Base-by-base conservation (phyloP, 2,888 invertebrate genomes). In the Apodemia mormo region DNA sequence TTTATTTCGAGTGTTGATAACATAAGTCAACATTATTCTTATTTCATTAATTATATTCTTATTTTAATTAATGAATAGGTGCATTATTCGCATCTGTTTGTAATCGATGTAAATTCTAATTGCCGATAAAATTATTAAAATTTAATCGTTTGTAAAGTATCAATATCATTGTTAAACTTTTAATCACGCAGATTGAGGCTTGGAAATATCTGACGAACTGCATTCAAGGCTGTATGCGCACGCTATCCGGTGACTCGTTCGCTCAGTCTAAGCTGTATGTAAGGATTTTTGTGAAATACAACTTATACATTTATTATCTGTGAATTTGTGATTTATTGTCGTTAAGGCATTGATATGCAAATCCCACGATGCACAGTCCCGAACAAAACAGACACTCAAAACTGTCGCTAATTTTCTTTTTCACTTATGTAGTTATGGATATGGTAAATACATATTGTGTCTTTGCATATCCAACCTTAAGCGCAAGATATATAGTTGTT, bases 141-240 rank as follows among this genome's bases (percentile, higher is more conserved):
- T 5, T 4, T 12, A 58, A 33, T 61, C 29, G 8, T 61, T 33
- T 61, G 33, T 61, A n/a, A 49, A 61, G 61, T 61, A 61, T 61
- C 61, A 61, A 33, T 61, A 61, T 61, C 61, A 33, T 61, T 69
- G 45, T 49, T 49, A 49, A 69, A 69, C 65, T 65, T 69, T 65
- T 52, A 54, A 69, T 52, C 65, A 65, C 65, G 65, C 54, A 65
- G 68, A 69, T 65, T 69, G 65, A 54, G 49, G 64, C 56, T 54
- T 69, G 71, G 71, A 68, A 52, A 71, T 74, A 74, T 67, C 71
- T 70, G 67, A 40, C 61, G 61, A 61, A 61, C 61, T 61, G 61
- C 61, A 40, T 70, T 64, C 69, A 75, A 75, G 74, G 75, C 70
- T 74, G 71, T 66, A 43, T n/a, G 52, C 22, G 73, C 75, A 75